Evolutionary conservation across 2,797 vertebrate genomes (phyloP), one percentile per base, ranked within the genome.

Genomic region (Melanotaenia maccullochi): DNA sequence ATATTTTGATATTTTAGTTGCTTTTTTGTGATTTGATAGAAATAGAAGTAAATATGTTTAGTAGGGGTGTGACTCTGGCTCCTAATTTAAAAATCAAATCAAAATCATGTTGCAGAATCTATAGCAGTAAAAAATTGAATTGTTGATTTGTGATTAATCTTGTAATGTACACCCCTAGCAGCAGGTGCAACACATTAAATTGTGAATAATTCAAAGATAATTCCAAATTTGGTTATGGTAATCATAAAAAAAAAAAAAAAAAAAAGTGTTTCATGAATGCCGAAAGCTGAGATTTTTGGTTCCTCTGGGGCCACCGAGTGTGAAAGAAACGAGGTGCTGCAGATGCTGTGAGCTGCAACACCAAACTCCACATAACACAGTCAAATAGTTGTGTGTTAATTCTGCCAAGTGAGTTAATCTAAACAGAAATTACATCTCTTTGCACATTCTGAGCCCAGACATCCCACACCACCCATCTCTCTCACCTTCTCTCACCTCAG

Each of bases 401-500:
- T 44, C 16, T 55, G 33, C 55, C 22, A 11, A 5, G 38, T 2
- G 16, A 55, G 52, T 56, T 44, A 16, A 65, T 60, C n/a, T 7
- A 3, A 63, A 38, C 52, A 49, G 58, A 35, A 73, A 65, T 38
- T 25, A 52, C 47, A 54, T 42, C 52, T 82, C 49, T 35, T 35
- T 47, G 32, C 60, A 44, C 47, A 20, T 51, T 64, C 42, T 60
- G 4, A 4, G 24, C 24, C 7, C 24, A 32, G 65, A 32, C 8
- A 71, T 62, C 44, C 1, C 44, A 47, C 20, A 47, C 47, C 58
- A 57, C 60, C 70, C 71, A 42, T 76, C 75, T 55, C 63, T 36
- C 61, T 85, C 69, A 76, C 75, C 71, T 82, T 75, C 62, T 64
- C 68, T 85, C 73, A 78, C 78, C 81, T 82, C 71, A 1, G 55